Evolutionary conservation across 30 jellyfish, hydroid and myxozoan species (phyloP).

Genomic region (Pelagia noctiluca): DNA sequence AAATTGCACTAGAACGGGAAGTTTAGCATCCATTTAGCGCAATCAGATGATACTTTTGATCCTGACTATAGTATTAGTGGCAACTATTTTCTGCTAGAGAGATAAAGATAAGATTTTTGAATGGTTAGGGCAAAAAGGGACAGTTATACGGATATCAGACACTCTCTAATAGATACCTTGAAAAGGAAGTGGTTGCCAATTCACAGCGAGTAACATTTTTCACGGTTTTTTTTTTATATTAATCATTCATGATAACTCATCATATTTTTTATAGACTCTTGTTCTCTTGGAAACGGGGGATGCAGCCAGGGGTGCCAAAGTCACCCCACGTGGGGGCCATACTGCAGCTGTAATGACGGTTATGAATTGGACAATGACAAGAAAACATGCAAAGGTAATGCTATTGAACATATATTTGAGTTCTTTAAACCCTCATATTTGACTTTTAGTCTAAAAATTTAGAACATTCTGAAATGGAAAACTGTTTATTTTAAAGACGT

Average conservation of each 20-base stretch:
- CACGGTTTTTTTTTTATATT: background rate
- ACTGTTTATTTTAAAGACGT: constrained; percentile 32
- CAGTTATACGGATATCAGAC: no score
- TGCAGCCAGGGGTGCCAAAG: constrained; percentile 52
- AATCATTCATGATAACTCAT: background rate
- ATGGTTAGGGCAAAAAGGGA: no score
- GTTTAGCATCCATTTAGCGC: no score
- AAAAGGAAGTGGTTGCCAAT: background rate
- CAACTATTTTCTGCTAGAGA: no score
- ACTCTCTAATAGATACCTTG: no score
- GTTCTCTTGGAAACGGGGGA: constrained; percentile 57
- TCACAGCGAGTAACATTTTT: background rate
- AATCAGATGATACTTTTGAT: no score
- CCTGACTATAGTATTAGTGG: no score
- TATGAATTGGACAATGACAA: constrained; percentile 35
- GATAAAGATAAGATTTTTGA: no score
- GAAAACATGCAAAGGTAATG: constrained; percentile 53
- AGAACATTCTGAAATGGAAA: background rate
- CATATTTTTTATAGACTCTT: constrained; percentile 4
- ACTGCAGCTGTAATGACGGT: constrained; percentile 61
- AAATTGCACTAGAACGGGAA: no score
- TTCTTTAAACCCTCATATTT: background rate
- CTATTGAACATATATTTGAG: background rate
- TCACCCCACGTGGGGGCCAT: constrained; percentile 46
- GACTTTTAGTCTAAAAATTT: background rate